Evolutionary conservation across 2,797 vertebrate genomes (phyloP).

Genomic region (Microctenopoma lineatum): DNA sequence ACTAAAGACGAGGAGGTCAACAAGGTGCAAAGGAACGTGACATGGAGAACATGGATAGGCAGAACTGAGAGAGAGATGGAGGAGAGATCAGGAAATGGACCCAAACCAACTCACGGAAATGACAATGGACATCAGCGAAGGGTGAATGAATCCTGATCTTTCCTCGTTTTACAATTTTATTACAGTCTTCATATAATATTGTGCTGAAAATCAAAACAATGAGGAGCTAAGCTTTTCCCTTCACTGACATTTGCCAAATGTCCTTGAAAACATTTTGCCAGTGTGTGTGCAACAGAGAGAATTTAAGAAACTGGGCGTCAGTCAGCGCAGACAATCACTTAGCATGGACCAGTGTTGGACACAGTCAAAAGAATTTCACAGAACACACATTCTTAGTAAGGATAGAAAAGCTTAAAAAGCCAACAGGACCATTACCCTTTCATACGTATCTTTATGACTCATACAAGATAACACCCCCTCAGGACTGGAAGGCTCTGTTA

Average conservation of each 20-base stretch:
- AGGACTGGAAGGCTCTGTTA: constrained; percentile 29
- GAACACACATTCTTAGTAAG: constrained; percentile 34
- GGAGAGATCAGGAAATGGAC: too few species aligned
- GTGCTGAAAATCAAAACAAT: neutral
- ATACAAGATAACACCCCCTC: constrained; percentile 28
- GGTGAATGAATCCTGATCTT: too few species aligned
- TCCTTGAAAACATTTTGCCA: neutral
- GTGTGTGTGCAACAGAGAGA: constrained; percentile 3
- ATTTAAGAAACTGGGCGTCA: constrained; percentile 23
- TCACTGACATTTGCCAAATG: neutral
- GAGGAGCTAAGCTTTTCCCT: neutral
- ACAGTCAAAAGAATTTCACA: constrained; percentile 49
- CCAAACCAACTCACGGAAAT: too few species aligned
- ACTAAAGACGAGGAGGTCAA: too few species aligned
- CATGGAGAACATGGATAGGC: too few species aligned
- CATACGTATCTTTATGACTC: constrained; percentile 44
- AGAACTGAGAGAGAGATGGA: too few species aligned
- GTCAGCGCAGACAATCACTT: constrained; percentile 19
- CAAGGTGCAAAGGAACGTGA: too few species aligned
- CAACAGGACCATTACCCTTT: constrained; percentile 33
- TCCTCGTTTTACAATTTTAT: neutral
- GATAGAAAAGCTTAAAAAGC: constrained; percentile 12
- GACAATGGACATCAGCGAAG: too few species aligned
- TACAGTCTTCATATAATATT: neutral
- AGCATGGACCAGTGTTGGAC: constrained; percentile 40